phyloP scores from a whole-genome alignment of 2,113 vertebrate genomes.

The Nothocercus nigrocapillus region DNA sequence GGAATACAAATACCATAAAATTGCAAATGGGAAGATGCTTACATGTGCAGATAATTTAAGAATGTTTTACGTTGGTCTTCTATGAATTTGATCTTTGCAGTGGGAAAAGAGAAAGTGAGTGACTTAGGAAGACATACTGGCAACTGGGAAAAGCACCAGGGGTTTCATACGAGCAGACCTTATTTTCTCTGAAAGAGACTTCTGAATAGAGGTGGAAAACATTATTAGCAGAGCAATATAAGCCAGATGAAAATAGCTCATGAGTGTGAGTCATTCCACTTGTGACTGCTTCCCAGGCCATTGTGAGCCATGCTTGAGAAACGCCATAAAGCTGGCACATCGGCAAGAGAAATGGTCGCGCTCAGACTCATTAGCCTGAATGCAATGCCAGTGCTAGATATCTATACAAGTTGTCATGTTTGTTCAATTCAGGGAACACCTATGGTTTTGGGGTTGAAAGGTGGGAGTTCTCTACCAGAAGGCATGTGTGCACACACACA shows the following conservation, averaged over 20 bases:
- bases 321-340: not conserved
- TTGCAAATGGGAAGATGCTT: not conserved
- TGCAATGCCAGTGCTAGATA: not conserved
- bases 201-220: slow-evolving; percentile 29
- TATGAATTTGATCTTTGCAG: not conserved
- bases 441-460: not conserved
- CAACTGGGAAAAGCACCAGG: not conserved
- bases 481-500: rapidly evolving
- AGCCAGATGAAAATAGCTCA: slow-evolving; percentile 48
- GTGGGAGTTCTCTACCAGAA: not conserved
- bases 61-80: not conserved
- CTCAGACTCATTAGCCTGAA: not conserved
- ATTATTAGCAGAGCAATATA: not conserved
- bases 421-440: not conserved
- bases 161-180: not conserved
- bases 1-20: not conserved
- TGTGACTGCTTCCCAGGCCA: slow-evolving; percentile 31
- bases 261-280: slow-evolving; percentile 52
- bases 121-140: not conserved
- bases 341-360: not conserved
- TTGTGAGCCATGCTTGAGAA: slow-evolving; percentile 12
- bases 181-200: slow-evolving; percentile 11
- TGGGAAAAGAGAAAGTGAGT: not conserved
- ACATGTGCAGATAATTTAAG: not conserved
- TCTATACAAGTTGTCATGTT: not conserved